Conservation (phyloP, 2,888 invertebrate species). For the Strigamia crassipes region DNA sequence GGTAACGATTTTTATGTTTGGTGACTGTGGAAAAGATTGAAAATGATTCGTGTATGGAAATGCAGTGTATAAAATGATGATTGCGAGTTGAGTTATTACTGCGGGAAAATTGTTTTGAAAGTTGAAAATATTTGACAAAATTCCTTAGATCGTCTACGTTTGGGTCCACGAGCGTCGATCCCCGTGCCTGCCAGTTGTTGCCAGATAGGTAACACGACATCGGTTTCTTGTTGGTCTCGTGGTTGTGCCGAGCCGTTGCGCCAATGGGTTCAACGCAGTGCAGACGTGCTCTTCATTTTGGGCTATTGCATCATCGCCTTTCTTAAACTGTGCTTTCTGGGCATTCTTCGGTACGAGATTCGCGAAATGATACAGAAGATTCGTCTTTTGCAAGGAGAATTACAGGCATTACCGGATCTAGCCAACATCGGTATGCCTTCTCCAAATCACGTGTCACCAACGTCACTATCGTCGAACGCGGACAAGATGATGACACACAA, state of each 20-base stretch:
- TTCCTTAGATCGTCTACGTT: constrained; percentile 6
- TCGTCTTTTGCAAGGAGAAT: constrained; percentile 73
- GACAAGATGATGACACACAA: constrained; percentile 46
- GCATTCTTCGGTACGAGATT: constrained; percentile 79
- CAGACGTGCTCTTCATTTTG: constrained; percentile 74
- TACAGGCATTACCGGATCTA: constrained; percentile 51
- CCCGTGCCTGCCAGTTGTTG: constrained; percentile 51
- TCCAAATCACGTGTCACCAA: constrained; percentile 43
- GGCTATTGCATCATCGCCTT: constrained; percentile 89
- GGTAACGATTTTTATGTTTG: no score
- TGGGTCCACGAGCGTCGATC: constrained; percentile 16
- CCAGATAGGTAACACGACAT: constrained; percentile 47
- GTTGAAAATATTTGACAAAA: neutral
- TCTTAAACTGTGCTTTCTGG: constrained; percentile 85
- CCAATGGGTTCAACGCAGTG: constrained; percentile 76
- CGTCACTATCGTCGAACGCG: constrained; percentile 13
- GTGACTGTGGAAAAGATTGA: no score
- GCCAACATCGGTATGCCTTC: constrained; percentile 50
- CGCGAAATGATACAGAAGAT: constrained; percentile 91
- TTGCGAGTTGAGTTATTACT: no score
- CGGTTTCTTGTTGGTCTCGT: constrained; percentile 51
- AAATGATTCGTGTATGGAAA: no score
- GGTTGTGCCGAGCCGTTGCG: constrained; percentile 77
- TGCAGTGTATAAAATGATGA: no score
- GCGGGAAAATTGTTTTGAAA: neutral